A percentile compares a stretch with the other conserved stretches of the same genome.
phyloP scores from a whole-genome alignment of 2,888 invertebrate genomes.

The Dryadula phaetusa region DNA sequence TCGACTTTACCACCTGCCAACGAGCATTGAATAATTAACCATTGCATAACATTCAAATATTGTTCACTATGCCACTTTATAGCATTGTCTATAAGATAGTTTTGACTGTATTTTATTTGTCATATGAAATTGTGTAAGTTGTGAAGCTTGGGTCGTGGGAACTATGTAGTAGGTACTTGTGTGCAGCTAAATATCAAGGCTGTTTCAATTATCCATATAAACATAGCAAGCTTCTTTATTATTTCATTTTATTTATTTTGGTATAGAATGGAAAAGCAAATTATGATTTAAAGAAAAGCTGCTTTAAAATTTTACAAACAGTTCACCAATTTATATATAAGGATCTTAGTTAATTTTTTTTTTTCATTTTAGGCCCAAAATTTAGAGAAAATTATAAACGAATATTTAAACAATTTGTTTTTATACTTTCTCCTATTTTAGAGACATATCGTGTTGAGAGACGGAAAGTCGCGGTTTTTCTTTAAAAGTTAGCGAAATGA shows the following conservation, averaged over 20 bases:
- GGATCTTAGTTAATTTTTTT: too few relatives aligned
- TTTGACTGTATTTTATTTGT: slow-evolving; percentile 23
- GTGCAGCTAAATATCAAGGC: slow-evolving; percentile 42
- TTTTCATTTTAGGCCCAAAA: too few relatives aligned
- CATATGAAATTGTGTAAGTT: slow-evolving; percentile 37
- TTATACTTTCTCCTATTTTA: too few relatives aligned
- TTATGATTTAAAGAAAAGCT: too few relatives aligned
- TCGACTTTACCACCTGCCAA: too few relatives aligned
- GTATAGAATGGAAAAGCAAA: not conserved
- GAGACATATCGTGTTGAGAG: too few relatives aligned
- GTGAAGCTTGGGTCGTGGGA: slow-evolving; percentile 39
- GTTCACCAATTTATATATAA: too few relatives aligned
- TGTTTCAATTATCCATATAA: slow-evolving; percentile 23
- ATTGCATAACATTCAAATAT: not conserved
- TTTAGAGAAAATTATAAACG: too few relatives aligned
- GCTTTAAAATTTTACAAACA: too few relatives aligned
- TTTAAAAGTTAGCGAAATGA: too few relatives aligned
- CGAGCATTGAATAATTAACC: not conserved
- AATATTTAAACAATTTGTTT: too few relatives aligned
- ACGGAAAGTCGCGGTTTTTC: too few relatives aligned
- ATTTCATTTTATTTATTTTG: not conserved
- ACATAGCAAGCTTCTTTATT: not conserved
- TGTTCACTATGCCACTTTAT: not conserved
- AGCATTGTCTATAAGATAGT: slow-evolving; percentile 3
- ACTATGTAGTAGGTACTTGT: slow-evolving; percentile 20